Evolutionary conservation across 2,888 invertebrate genomes (phyloP), one percentile per base, ranked within the genome.

Genomic region (Nomada ruficornis): DNA sequence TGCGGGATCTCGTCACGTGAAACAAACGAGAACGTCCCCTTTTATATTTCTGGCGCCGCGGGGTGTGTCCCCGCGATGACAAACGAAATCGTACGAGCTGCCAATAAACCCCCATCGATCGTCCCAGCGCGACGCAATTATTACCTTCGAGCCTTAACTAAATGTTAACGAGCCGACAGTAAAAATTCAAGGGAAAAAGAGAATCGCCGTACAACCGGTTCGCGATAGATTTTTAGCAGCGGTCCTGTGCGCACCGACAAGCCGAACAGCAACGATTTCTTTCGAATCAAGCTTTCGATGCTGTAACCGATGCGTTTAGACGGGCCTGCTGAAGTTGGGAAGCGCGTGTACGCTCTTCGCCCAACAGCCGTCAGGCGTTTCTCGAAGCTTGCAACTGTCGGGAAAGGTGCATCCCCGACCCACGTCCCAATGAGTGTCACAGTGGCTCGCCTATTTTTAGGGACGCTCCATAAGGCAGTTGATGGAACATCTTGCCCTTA

Each of bases 401-500:
- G 23, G 20, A 60, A 78, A 70, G 84, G 64, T 79, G 77, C 72
- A 80, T 74, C 71, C 26, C 5, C n/a, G 68, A 20, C 23, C 59
- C 60, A 60, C 29, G 65, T 62, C 59, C 67, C 78, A n/a, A 62
- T 54, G 68, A 72, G 60, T 44, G 64, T 65, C 72, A n/a, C 71
- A 59, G 67, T 50, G 29, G 26, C 20, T 23, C 47, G 18, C 63
- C 80, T 88, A 88, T 88, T 87, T 88, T 87, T 85, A 86, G 80
- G 67, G 59, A 26, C 69, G 36, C 79, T 82, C 59, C 65, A 69
- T 65, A 15, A 4, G 36, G 11, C 29, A 2, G 36, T 36, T 36
- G 36, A 9, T 15, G 82, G 65, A 84, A 83, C 89, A 88, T 85
- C 79, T 88, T 89, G 88, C 9, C 60, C 29, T 64, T 77, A 88